Base-by-base conservation (phyloP, 2,113 vertebrate genomes). In the Sylvilagus bachmani region DNA sequence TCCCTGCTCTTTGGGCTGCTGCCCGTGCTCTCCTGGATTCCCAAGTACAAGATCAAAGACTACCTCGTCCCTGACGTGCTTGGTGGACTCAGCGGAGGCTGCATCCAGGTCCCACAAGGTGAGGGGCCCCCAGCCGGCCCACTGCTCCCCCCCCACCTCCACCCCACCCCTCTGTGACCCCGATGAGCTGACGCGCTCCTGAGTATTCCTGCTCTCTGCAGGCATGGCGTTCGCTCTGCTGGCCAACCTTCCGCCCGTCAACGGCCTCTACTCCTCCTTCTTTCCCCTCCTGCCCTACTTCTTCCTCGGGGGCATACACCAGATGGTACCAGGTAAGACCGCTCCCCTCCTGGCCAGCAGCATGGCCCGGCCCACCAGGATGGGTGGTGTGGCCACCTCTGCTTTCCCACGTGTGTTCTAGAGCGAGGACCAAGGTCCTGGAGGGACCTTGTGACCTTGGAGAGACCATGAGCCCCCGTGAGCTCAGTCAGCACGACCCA, bases 51-150 rank as follows among this genome's bases (percentile, higher is more conserved):
- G 96, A 96, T 98, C 78, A 99, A 98, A 98, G 98, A 99, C 25
- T 99, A 98, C 92, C 73, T 99, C 51, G 13, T 99, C 95, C 97
- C 98, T 1, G 99, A 99, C 93, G 97, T 99, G 90, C 98, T 99
- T 0, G 99, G 99, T 0, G 99, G 99, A 81, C 95, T 99, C 98
- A 99, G 99, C 0, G 99, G 99, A 0, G 99, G 99, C 22, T 99
- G 99, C 1, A 99, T 99, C 78, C 99, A 99, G 82, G 99, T 99
- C 86, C 99, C 99, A 53, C 99, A 99, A 98, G 99, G 99, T 99
- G 96, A 97, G 98, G 71, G 38, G 8, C 8, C 83, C 44, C 88
- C 25, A 17, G 51, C 33, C 69, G 8, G 75, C 75, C 82, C 5
- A 13, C 55, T 19, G 2, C 11, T 25, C 33, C 13, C n/a, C 88